A percentile compares a stretch with the other conserved stretches of the same genome.
Evolutionary conservation across 2,797 vertebrate species (phyloP).

Genomic region (Odontamblyopus rebecca): DNA sequence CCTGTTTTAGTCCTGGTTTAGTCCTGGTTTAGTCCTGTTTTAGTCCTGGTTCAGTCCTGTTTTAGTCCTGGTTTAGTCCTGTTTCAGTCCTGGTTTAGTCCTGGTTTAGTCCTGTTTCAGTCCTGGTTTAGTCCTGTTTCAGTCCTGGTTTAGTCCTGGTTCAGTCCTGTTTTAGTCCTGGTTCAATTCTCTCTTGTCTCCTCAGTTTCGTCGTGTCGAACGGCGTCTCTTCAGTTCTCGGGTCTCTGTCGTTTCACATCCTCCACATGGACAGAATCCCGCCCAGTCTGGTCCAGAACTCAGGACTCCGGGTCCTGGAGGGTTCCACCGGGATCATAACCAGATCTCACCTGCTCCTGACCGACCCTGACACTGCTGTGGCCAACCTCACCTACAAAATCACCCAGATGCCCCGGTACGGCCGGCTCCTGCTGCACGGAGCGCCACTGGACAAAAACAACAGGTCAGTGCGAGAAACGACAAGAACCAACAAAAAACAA

Average conservation of each 20-base stretch:
- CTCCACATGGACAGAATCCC: slow-evolving; percentile 66
- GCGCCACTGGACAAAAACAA: slow-evolving; percentile 18
- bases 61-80: neutral
- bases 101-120: neutral
- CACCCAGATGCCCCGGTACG: slow-evolving; percentile 61
- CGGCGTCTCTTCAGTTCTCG: slow-evolving; percentile 56
- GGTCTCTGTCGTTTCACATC: slow-evolving; percentile 58
- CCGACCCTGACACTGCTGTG: slow-evolving; percentile 67
- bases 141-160: neutral
- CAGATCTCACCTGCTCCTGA: slow-evolving; percentile 64
- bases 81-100: neutral
- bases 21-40: neutral
- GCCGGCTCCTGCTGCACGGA: slow-evolving; percentile 67
- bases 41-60: neutral
- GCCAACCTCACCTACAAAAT: slow-evolving; percentile 65
- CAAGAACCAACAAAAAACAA: too few relatives aligned
- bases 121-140: neutral
- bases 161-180: neutral
- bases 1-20: neutral
- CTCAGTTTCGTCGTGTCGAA: slow-evolving; percentile 79
- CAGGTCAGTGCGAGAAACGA: neutral
- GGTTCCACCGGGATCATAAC: slow-evolving; percentile 50
- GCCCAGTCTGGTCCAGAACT: slow-evolving; percentile 63
- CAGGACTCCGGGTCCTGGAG: slow-evolving; percentile 64
- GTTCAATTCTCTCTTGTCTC: neutral